A percentile compares a stretch with the other conserved stretches of the same genome.
phyloP scores from a whole-genome alignment of 1,140 invertebrate species.

The Drosophila takahashii region DNA sequence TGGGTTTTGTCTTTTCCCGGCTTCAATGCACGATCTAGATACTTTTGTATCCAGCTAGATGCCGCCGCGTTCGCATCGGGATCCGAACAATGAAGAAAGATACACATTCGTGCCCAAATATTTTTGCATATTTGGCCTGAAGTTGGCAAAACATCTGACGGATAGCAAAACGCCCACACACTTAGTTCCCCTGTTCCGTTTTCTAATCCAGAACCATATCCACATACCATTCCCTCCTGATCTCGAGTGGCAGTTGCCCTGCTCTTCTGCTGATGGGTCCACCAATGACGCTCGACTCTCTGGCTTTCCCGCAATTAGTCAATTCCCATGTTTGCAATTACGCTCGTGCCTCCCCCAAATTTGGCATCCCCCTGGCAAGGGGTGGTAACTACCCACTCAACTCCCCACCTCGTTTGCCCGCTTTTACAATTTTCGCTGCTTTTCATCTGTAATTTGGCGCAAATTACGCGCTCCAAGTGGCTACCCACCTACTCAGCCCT shows the following conservation, averaged over 20 bases:
- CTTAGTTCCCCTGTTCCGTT: not conserved
- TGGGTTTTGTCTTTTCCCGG: constrained; percentile 42
- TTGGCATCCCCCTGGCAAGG: constrained; percentile 13
- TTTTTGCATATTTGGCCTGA: constrained; percentile 55
- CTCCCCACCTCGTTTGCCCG: constrained; percentile 14
- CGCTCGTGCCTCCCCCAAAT: constrained; percentile 11
- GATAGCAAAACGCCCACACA: constrained; percentile 32
- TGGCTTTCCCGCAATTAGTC: constrained; percentile 65
- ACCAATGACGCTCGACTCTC: constrained; percentile 35
- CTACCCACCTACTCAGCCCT: constrained; percentile 15
- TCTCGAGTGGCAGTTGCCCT: not conserved
- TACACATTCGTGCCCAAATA: constrained; percentile 22
- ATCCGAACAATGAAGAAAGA: constrained; percentile 16
- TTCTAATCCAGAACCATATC: constrained; percentile 1
- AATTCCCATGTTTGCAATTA: constrained; percentile 69
- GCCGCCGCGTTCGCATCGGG: constrained; percentile 16
- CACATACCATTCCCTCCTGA: not conserved
- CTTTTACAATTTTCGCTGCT: constrained; percentile 63
- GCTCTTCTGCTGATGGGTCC: constrained; percentile 13
- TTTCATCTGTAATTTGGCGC: constrained; percentile 69
- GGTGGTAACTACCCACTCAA: not conserved
- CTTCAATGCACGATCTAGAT: constrained; percentile 56
- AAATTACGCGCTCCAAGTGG: constrained; percentile 61
- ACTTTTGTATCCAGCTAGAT: constrained; percentile 37
- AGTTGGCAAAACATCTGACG: constrained; percentile 73